Conservation (phyloP, 2,797 vertebrate genomes). For the Alectoris magna region DNA sequence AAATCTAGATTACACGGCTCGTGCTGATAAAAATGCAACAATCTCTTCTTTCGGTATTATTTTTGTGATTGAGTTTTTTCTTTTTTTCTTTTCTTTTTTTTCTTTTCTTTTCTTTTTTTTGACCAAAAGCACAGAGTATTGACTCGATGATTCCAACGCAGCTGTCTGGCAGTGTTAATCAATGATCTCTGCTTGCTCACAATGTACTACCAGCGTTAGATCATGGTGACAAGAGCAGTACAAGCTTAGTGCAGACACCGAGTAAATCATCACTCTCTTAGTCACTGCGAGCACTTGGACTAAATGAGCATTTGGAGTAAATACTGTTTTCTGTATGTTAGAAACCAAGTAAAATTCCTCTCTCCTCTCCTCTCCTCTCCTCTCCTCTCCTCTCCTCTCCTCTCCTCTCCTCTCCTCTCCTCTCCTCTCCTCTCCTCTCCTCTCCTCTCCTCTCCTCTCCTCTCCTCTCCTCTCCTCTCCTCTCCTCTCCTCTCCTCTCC, state of each 20-base stretch:
- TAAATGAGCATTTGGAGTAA: not conserved
- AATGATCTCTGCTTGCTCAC: conserved; percentile 38
- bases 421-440: too few relatives aligned
- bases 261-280: conserved; percentile 6
- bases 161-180: conserved; percentile 36
- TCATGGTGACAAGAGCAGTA: conserved; percentile 34
- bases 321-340: not conserved
- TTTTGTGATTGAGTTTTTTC: not conserved
- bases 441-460: too few relatives aligned
- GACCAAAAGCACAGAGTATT: not conserved
- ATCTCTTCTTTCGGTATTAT: not conserved
- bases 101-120: not conserved
- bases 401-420: not conserved
- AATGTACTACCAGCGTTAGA: not conserved
- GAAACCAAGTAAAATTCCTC: not conserved
- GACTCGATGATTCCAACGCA: not conserved
- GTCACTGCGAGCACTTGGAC: not conserved
- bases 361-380: not conserved
- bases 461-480: not conserved
- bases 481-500: too few relatives aligned
- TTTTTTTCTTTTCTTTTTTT: fast-evolving
- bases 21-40: not conserved
- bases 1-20: not conserved
- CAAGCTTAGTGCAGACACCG: not conserved
- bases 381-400: not conserved